phyloP scores from a whole-genome alignment of 1,140 invertebrate species.

The Zaprionus gabonicus region DNA sequence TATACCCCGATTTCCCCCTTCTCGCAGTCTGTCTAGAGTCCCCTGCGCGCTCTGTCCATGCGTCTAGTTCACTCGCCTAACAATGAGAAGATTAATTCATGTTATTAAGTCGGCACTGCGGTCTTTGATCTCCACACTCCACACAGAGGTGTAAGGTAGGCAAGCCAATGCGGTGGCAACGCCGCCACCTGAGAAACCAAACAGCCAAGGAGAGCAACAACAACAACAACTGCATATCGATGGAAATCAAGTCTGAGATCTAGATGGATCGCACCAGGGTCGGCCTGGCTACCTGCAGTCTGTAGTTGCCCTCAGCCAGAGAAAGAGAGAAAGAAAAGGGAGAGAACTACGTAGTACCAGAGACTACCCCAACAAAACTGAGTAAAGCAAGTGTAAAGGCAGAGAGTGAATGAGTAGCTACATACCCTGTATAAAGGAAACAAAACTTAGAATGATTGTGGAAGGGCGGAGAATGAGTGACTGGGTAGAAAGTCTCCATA shows the following conservation, averaged over 20 bases:
- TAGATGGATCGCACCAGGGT: constrained; percentile 14
- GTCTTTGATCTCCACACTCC: constrained; percentile 73
- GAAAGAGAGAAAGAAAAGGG: background rate
- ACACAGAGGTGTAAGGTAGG: constrained; percentile 78
- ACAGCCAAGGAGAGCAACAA: constrained; percentile 12
- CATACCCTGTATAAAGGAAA: constrained; percentile 12
- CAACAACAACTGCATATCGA: constrained; percentile 51
- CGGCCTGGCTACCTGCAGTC: constrained; percentile 35
- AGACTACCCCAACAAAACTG: constrained; percentile 17
- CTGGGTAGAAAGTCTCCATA: background rate
- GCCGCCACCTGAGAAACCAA: constrained; percentile 64
- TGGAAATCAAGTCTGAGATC: constrained; percentile 37
- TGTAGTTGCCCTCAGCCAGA: constrained; percentile 2
- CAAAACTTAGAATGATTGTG: background rate
- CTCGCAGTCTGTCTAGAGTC: constrained; percentile 3
- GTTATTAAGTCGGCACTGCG: constrained; percentile 80
- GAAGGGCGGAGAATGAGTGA: background rate
- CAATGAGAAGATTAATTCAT: constrained; percentile 84
- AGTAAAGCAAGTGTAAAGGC: background rate
- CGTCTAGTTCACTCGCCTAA: constrained; percentile 43
- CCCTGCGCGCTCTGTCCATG: background rate
- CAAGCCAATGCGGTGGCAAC: constrained; percentile 81
- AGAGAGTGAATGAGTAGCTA: constrained; percentile 12
- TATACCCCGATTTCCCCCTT: constrained; percentile 4
- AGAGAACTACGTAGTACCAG: background rate